Base-by-base conservation (phyloP, 1,140 invertebrate species). In the Nymphalis io region DNA sequence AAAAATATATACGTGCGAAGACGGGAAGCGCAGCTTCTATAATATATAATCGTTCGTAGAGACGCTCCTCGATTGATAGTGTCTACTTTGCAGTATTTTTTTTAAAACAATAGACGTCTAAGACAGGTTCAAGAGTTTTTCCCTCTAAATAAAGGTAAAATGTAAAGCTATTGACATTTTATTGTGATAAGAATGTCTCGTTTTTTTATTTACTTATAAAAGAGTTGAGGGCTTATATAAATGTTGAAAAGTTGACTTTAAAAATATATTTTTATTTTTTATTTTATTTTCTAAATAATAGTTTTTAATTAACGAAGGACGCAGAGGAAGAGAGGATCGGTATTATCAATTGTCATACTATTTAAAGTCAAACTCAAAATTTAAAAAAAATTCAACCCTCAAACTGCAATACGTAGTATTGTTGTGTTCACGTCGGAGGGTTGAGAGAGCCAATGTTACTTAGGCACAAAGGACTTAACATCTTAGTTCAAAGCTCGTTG, bases 81-180 rank as follows among this genome's bases (percentile, higher is more conserved):
- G 27, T 63, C 60, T 51, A 21, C 27, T 20, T 63, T 44, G 21
- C 60, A 39, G 16, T 63, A 16, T 44, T 48, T 62, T 51, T 33
- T 33, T 1, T 63, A 23, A 51, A 46, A 51, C 46, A 63, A 63
- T 20, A 38, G 27, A 33, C 23, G 60, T 63, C 46, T 38, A 18
- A 27, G 60, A 51, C 60, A 46, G 60, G 23, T 38, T 63, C 23
- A 55, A 27, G 51, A 55, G 51, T 23, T 55, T 27, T 27, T 55
- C 20, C 20, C 16, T 53, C 33, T 62, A 21, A 48, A 42, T 13
- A 33, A 23, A 51, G 44, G 46, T 63, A 33, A 63, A 60, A 51
- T 15, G 48, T n/a, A 33, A 63, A n/a, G 27, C 51, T 63, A 51
- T 62, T 62, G 60, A 62, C 60, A 38, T 62, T 11, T 51, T 44